Evolutionary conservation across 2,797 vertebrate genomes (phyloP).

Genomic region (Myripristis jacobus): DNA sequence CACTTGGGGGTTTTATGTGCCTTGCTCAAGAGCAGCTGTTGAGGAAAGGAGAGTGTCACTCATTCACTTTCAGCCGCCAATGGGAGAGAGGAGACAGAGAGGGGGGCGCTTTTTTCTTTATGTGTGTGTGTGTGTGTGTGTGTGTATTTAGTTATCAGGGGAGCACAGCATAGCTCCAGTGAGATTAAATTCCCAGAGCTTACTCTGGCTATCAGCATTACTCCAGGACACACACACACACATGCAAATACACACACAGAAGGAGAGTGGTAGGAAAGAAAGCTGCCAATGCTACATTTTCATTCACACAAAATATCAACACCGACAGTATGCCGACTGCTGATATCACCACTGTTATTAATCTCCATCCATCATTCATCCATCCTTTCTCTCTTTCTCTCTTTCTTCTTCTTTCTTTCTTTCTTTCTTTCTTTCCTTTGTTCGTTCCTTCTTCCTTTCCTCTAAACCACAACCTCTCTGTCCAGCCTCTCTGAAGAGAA

Average conservation of each 20-base stretch:
- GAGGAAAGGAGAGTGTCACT: conserved; percentile 1
- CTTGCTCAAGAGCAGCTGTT: conserved; percentile 54
- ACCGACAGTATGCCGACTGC: conserved; percentile 58
- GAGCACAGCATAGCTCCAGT: conserved; percentile 77
- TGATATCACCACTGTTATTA: conserved; percentile 58
- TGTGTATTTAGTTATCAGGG: conserved; percentile 75
- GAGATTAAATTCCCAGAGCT: conserved; percentile 81
- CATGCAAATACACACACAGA: conserved; percentile 44
- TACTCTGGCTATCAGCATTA: conserved; percentile 80
- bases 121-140: conserved; percentile 42
- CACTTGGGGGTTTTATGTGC: conserved; percentile 36
- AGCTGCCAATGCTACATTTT: conserved; percentile 70
- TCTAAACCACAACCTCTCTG: conserved; percentile 11
- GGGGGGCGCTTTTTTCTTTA: conserved; percentile 11
- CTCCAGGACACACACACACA: conserved; percentile 66
- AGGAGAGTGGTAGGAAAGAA: conserved; percentile 52
- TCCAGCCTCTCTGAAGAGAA: too few species aligned
- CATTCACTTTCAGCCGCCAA: conserved; percentile 46
- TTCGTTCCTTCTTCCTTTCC: neutral
- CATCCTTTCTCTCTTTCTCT: conserved; percentile 28
- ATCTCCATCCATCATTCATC: conserved; percentile 59
- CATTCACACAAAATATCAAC: conserved; percentile 73
- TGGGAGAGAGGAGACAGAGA: conserved; percentile 55
- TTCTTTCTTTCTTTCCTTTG: conserved; percentile 2
- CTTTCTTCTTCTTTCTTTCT: conserved; percentile 11